Percentiles rank a stretch among this genome's conserved stretches.
Evolutionary conservation across 2,113 vertebrate species (phyloP).

Genomic region (Urocynchramus pylzowi): DNA sequence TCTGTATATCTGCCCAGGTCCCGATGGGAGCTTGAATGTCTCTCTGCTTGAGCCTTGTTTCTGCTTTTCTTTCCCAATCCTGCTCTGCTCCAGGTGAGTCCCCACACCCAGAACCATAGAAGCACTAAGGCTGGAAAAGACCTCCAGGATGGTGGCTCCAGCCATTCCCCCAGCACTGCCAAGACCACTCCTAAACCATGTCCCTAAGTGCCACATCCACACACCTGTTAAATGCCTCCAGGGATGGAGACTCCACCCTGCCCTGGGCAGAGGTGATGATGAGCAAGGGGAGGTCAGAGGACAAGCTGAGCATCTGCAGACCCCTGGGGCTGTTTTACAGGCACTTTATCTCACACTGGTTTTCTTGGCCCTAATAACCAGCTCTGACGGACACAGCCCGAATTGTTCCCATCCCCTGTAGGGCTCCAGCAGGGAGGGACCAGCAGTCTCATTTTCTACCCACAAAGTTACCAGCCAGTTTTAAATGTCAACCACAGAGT

Average conservation of each 20-base stretch:
- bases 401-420: fast-evolving
- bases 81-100: not conserved
- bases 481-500: not conserved
- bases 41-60: not conserved
- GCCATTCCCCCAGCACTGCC: not conserved
- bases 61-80: not conserved
- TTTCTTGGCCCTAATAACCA: not conserved
- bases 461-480: not conserved
- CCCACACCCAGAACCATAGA: not conserved
- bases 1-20: not conserved
- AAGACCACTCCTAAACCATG: not conserved
- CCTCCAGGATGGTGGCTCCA: not conserved
- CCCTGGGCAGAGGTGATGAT: not conserved
- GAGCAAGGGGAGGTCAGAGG: not conserved
- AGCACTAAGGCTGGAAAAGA: not conserved
- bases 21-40: not conserved
- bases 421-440: not conserved
- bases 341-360: not conserved
- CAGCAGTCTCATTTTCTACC: fast-evolving
- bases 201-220: not conserved
- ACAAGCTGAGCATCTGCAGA: not conserved
- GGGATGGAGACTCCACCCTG: not conserved
- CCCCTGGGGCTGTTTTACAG: not conserved
- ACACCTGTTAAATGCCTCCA: not conserved
- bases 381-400: not conserved